Conservation (phyloP, 1,140 invertebrate species). For the Drosophila lacteicornis region DNA sequence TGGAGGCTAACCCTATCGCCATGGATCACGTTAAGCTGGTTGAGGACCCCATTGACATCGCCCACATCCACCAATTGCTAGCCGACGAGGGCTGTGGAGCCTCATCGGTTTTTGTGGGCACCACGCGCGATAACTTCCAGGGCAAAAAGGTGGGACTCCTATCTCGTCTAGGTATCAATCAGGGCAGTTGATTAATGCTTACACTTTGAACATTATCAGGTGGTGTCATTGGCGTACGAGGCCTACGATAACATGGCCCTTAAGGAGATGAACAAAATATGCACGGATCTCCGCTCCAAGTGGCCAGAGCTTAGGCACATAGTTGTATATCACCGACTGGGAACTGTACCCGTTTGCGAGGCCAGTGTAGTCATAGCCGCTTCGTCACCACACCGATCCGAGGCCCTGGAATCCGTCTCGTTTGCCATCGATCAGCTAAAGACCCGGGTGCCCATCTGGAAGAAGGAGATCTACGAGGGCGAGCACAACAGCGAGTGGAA, state of each 20-base stretch:
- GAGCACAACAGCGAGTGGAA: conserved; percentile 88
- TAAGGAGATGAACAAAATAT: conserved; percentile 93
- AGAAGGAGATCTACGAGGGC: conserved; percentile 95
- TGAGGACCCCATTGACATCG: conserved; percentile 89
- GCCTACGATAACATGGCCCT: conserved; percentile 96
- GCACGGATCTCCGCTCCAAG: conserved; percentile 88
- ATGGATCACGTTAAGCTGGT: conserved; percentile 90
- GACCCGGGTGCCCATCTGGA: conserved; percentile 96
- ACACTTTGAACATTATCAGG: conserved; percentile 85
- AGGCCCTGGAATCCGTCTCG: conserved; percentile 92
- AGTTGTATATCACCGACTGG: conserved; percentile 93
- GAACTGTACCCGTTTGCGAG: conserved; percentile 94
- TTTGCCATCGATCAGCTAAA: conserved; percentile 95
- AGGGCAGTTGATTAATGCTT: not conserved
- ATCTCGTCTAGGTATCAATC: conserved; percentile 5
- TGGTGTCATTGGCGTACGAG: conserved; percentile 95
- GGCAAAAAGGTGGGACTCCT: conserved; percentile 88
- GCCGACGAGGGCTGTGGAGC: conserved; percentile 92
- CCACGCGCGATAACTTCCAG: conserved; percentile 95
- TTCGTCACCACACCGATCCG: conserved; percentile 93
- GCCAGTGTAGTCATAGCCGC: conserved; percentile 96
- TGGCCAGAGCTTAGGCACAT: conserved; percentile 92
- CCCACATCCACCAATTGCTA: conserved; percentile 89
- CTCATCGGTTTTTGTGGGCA: conserved; percentile 95
- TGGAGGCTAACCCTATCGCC: conserved; percentile 88